phyloP scores from a whole-genome alignment of 2,797 vertebrate species.

The Pempheris klunzingeri region DNA sequence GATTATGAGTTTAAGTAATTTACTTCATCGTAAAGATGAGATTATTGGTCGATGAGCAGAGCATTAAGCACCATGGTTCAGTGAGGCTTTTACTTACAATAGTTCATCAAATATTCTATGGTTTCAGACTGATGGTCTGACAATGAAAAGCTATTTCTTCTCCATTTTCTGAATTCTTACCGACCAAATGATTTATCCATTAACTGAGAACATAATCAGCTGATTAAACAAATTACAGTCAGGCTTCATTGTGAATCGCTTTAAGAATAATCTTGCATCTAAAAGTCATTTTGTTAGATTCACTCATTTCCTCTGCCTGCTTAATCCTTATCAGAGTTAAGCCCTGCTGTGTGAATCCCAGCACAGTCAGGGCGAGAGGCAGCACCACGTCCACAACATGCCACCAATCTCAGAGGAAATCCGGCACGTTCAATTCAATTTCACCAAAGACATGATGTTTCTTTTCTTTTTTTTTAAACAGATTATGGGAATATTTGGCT shows the following conservation, averaged over 20 bases:
- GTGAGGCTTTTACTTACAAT: neutral
- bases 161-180: neutral
- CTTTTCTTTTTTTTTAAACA: neutral
- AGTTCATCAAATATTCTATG: neutral
- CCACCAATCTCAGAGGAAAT: constrained; percentile 6
- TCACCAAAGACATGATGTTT: neutral
- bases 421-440: neutral
- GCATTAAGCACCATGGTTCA: neutral
- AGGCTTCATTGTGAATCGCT: neutral
- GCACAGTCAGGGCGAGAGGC: constrained; percentile 12
- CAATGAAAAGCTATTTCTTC: neutral
- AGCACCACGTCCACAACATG: constrained; percentile 15
- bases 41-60: neutral
- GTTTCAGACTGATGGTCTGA: neutral
- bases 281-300: constrained; percentile 5
- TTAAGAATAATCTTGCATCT: constrained; percentile 5
- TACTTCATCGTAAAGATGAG: neutral
- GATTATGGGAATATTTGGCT: neutral
- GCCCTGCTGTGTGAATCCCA: constrained; percentile 26
- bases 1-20: neutral
- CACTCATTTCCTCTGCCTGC: constrained; percentile 4
- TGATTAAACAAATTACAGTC: too few species aligned
- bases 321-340: constrained; percentile 46
- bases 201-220: neutral
- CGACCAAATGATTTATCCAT: neutral